Percentiles rank a stretch among this genome's conserved stretches.
phyloP scores from a whole-genome alignment of 2,888 invertebrate species.

The Deilephila elpenor region DNA sequence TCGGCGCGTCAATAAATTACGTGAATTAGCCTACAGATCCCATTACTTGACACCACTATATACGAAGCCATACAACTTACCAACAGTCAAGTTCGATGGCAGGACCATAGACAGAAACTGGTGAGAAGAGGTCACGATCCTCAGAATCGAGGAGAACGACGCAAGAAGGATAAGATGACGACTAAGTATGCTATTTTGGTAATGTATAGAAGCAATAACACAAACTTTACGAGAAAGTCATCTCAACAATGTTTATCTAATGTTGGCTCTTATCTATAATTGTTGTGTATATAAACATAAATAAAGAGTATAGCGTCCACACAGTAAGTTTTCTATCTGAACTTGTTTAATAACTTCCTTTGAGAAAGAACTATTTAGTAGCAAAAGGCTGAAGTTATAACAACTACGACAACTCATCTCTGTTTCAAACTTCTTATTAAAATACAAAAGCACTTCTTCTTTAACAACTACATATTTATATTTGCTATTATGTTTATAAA shows the following conservation, averaged over 20 bases:
- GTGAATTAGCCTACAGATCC: no score
- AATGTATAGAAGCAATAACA: background rate
- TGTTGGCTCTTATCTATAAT: background rate
- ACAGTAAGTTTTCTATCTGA: slow-evolving; percentile 43
- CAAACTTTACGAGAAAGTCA: background rate
- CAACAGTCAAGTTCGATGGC: no score
- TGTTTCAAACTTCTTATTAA: slow-evolving; percentile 56
- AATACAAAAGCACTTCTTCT: slow-evolving; percentile 20
- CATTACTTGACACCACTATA: no score
- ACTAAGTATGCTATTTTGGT: no score
- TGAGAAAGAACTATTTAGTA: slow-evolving; percentile 60
- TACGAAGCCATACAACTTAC: no score
- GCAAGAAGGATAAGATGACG: no score
- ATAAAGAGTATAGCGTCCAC: slow-evolving; percentile 12
- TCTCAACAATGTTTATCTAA: background rate
- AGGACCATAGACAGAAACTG: no score
- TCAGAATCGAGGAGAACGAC: no score
- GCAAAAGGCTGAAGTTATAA: slow-evolving; percentile 56
- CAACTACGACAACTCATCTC: slow-evolving; percentile 54
- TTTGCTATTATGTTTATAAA: background rate
- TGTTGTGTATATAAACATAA: slow-evolving; percentile 30
- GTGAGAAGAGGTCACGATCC: no score
- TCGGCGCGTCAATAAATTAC: no score
- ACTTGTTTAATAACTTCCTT: slow-evolving; percentile 57
- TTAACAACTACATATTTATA: slow-evolving; percentile 8